These are phyloP conservation scores for Hyperopisus bebe DNA, from an alignment of 2,113 vertebrate genomes.

Conservation along the genomic window DNA sequence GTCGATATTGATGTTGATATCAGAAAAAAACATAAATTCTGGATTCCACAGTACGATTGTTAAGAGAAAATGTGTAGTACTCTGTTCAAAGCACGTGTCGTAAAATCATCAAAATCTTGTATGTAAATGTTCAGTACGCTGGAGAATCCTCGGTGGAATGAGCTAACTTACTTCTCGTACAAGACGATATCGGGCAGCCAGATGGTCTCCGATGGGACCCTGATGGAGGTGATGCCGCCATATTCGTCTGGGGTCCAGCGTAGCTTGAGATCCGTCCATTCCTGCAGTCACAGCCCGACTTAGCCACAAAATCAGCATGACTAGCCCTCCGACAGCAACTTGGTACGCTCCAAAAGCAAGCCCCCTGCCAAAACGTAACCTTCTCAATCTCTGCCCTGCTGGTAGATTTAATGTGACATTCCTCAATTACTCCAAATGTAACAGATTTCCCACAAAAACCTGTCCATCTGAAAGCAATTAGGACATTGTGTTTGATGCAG, in stretches of 20 bases:
- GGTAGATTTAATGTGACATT: background rate
- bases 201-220: conserved; percentile 87
- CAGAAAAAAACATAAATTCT: background rate
- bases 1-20: background rate
- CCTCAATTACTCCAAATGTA: background rate
- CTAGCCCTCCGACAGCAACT: background rate
- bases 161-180: conserved; percentile 81
- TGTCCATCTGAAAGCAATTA: background rate
- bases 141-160: background rate
- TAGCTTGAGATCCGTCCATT: conserved; percentile 88
- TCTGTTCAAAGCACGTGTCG: background rate
- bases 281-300: conserved; percentile 53
- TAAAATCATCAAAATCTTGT: background rate
- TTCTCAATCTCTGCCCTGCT: background rate
- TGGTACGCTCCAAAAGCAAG: background rate
- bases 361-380: background rate
- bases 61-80: background rate
- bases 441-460: background rate
- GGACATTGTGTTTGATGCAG: background rate
- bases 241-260: conserved; percentile 89
- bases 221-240: conserved; percentile 80
- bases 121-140: background rate
- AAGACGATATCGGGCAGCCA: conserved; percentile 96
- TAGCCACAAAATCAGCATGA: background rate
- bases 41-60: background rate